phyloP scores from a whole-genome alignment of 2,888 invertebrate genomes.

The Alloplasta piceator region DNA sequence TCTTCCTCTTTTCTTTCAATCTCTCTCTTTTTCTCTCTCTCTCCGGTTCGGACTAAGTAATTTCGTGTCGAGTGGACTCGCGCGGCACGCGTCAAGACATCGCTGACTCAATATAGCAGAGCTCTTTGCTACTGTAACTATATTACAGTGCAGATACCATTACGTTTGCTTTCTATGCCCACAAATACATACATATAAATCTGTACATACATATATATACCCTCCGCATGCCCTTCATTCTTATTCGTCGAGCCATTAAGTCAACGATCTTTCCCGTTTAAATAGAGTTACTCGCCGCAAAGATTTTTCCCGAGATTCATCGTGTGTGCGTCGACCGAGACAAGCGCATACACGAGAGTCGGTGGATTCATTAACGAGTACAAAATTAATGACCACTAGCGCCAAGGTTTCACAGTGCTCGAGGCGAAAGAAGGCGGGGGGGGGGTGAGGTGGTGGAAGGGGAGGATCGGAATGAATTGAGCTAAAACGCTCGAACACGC shows the following conservation, averaged over 20 bases:
- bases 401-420: conserved; percentile 30
- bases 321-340: neutral
- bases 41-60: conserved; percentile 61
- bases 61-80: conserved; percentile 58
- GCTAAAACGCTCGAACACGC: neutral
- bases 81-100: conserved; percentile 56
- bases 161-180: neutral
- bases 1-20: conserved; percentile 6
- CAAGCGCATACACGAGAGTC: neutral
- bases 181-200: conserved; percentile 2
- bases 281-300: conserved; percentile 22
- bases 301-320: conserved; percentile 2
- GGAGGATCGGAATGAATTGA: neutral
- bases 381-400: conserved; percentile 52
- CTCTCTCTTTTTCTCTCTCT: conserved; percentile 3
- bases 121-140: neutral
- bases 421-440: conserved; percentile 20
- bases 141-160: neutral
- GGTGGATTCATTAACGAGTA: conserved; percentile 44
- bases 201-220: neutral
- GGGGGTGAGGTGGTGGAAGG: no score
- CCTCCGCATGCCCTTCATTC: neutral
- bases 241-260: conserved; percentile 38
- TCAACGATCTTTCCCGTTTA: conserved; percentile 34
- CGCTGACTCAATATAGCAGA: conserved; percentile 45